These are phyloP conservation scores for Epsilonema sp. DNA, from an alignment of 2,888 invertebrate species.

Conservation along the genomic window DNA sequence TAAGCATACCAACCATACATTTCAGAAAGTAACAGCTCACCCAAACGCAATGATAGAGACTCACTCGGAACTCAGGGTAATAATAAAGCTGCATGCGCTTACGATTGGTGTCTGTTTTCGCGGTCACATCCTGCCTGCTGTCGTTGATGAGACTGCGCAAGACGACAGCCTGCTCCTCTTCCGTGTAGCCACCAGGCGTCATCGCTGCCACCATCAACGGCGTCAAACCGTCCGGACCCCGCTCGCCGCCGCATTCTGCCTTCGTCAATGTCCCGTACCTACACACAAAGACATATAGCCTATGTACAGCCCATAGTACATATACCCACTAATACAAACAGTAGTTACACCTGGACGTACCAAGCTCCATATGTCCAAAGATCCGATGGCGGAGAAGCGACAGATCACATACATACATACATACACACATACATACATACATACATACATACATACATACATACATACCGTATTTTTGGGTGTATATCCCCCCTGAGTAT, in stretches of 20 bases:
- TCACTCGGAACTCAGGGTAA: background rate
- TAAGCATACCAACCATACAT: background rate
- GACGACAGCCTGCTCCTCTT: background rate
- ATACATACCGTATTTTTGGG: no score
- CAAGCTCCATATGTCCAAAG: no score
- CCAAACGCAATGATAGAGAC: background rate
- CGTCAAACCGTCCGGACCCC: conserved; percentile 7
- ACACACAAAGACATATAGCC: background rate
- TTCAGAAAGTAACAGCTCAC: background rate
- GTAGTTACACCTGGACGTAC: background rate
- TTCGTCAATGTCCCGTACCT: background rate
- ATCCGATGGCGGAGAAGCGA: no score
- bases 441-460: no score
- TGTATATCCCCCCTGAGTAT: no score
- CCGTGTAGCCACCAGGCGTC: background rate
- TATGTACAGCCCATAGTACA: background rate
- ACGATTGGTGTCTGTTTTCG: background rate
- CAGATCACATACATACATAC: no score
- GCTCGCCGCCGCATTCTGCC: conserved; percentile 1
- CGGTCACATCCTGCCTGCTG: conserved; percentile 1
- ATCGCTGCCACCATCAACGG: conserved; percentile 6
- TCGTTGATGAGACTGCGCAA: conserved; percentile 1
- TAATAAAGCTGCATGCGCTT: background rate
- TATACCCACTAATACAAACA: background rate
- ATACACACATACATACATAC: no score